These are phyloP conservation scores for Madoqua kirkii DNA, from an alignment of 2,113 vertebrate genomes.

Conservation along the genomic window DNA sequence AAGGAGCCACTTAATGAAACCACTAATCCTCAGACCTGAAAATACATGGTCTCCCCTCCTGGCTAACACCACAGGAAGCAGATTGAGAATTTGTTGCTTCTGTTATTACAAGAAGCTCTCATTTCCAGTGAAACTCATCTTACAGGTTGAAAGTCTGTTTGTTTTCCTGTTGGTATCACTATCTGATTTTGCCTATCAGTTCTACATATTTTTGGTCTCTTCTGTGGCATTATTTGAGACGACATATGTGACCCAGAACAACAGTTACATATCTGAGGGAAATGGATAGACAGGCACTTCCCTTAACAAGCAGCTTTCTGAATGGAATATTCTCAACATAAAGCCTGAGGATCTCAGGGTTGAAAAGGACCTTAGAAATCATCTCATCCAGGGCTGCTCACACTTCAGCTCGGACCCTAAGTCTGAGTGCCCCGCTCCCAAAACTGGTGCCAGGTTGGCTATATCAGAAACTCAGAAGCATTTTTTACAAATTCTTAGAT, in stretches of 20 bases:
- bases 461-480: background rate
- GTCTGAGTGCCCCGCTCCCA: rapidly evolving
- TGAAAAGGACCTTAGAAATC: background rate
- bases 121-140: background rate
- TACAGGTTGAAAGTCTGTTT: background rate
- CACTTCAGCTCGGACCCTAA: background rate
- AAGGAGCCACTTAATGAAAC: background rate
- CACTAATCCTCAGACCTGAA: conserved; percentile 9
- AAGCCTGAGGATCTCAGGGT: background rate
- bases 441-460: background rate
- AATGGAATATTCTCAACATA: background rate
- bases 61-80: background rate
- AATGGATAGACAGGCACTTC: background rate
- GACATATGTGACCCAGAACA: background rate
- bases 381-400: background rate
- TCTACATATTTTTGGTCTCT: background rate
- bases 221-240: background rate
- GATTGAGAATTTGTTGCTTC: background rate
- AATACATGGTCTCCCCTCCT: background rate
- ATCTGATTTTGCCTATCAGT: background rate
- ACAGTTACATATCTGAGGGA: background rate
- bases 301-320: background rate
- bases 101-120: background rate
- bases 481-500: background rate
- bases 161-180: background rate